These are phyloP conservation scores for Peromyscus melanophrys DNA, from an alignment of 2,797 vertebrate genomes.

Conservation along the genomic window DNA sequence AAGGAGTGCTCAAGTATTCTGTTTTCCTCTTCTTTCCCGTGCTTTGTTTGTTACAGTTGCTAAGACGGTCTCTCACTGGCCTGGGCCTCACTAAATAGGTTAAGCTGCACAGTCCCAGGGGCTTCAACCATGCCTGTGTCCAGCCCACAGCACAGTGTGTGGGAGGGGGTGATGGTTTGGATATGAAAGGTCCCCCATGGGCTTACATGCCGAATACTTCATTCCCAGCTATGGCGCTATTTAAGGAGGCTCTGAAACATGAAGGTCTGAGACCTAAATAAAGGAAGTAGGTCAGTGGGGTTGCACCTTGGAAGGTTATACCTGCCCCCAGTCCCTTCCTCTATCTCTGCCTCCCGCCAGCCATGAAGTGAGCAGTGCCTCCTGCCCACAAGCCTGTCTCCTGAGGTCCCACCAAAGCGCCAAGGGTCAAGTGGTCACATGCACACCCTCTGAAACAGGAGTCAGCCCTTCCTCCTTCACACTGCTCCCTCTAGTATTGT, in stretches of 20 bases:
- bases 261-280: not conserved
- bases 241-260: not conserved
- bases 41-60: too few relatives aligned
- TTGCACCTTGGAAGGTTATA: not conserved
- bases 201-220: not conserved
- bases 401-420: too few relatives aligned
- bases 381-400: not conserved
- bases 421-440: not conserved
- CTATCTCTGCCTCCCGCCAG: not conserved
- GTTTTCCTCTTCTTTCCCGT: not conserved
- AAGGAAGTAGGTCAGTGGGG: not conserved
- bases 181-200: not conserved
- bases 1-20: not conserved
- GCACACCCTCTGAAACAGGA: not conserved
- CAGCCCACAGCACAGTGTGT: too few relatives aligned
- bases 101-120: not conserved
- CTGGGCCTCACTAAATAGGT: not conserved
- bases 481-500: not conserved
- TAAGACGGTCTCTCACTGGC: not conserved
- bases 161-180: not conserved
- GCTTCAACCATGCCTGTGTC: not conserved
- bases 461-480: not conserved
- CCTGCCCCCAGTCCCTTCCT: not conserved
- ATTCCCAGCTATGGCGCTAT: not conserved
- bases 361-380: not conserved